Evolutionary conservation across 2,113 vertebrate species (phyloP), one percentile per base, ranked within the genome.

Genomic region (Alaudala cheleensis): DNA sequence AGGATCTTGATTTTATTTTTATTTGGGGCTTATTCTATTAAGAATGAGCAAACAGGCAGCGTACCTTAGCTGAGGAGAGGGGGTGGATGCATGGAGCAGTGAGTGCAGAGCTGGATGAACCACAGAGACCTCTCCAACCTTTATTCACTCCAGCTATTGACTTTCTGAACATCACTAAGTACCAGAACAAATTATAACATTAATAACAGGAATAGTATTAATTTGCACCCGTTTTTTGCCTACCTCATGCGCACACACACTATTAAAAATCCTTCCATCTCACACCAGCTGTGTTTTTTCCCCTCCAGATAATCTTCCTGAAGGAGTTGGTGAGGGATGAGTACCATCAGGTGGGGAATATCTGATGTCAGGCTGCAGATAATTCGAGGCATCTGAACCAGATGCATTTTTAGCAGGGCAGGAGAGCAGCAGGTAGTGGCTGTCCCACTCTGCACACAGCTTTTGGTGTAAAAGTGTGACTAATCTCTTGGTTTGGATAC

Each of bases 401-500:
- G 49, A 33, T 22, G 5, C 4, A 39, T 28, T 71, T 95, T 86
- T 45, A 87, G 49, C 64, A 47, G 37, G 71, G 14, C 34, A 22
- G 44, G 21, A 17, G 0, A 33, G 84, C 91, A 92, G 62, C 56
- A 93, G 54, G 70, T 86, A 74, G 70, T 58, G 53, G 51, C 29
- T 79, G 47, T 45, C 81, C 76, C 33, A 14, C 77, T 64, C 40
- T 42, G 10, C 74, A 45, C 69, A 47, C 79, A 44, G 90, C 86
- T 94, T 57, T 87, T 37, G 81, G 87, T 85, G 73, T 56, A 92
- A 95, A 91, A 96, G 93, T 92, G 97, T 93, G 94, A 88, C 95
- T 97, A 97, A 98, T 95, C 84, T 33, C 54, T 91, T 87, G 92
- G 95, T 97, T 96, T 87, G 95, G 95, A 44, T 98, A 98, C 98